Evolutionary conservation across 2,113 vertebrate genomes (phyloP).

Genomic region (Upupa epops): DNA sequence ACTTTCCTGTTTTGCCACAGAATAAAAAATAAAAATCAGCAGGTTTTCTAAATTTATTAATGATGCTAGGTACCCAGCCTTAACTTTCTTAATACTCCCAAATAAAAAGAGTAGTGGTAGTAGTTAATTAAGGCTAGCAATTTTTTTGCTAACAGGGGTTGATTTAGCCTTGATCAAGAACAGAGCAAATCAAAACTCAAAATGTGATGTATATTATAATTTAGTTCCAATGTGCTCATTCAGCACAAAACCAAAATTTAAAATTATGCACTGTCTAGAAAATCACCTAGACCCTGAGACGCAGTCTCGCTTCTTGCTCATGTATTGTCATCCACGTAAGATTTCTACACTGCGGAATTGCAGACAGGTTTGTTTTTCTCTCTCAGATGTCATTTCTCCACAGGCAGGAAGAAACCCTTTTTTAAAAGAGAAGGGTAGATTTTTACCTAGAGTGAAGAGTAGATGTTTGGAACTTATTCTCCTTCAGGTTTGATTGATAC

Average conservation of each 20-base stretch:
- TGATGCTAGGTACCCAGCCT: fast-evolving
- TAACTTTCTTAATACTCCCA: not conserved
- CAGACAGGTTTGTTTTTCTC: not conserved
- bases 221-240: not conserved
- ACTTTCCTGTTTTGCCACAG: not conserved
- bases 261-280: not conserved
- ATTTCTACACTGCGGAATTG: not conserved
- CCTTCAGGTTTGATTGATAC: not conserved
- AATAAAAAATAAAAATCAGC: not conserved
- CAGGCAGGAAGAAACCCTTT: not conserved
- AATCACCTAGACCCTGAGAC: not conserved
- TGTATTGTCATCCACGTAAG: not conserved
- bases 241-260: not conserved
- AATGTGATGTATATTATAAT: not conserved
- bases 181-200: not conserved
- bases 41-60: not conserved
- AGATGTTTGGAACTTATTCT: not conserved
- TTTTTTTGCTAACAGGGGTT: not conserved
- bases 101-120: not conserved
- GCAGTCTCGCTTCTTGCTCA: not conserved
- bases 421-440: not conserved
- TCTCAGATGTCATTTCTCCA: not conserved
- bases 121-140: not conserved
- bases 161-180: not conserved
- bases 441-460: not conserved